phyloP scores from a whole-genome alignment of 1,140 invertebrate genomes.

The Tetranychus urticae region DNA sequence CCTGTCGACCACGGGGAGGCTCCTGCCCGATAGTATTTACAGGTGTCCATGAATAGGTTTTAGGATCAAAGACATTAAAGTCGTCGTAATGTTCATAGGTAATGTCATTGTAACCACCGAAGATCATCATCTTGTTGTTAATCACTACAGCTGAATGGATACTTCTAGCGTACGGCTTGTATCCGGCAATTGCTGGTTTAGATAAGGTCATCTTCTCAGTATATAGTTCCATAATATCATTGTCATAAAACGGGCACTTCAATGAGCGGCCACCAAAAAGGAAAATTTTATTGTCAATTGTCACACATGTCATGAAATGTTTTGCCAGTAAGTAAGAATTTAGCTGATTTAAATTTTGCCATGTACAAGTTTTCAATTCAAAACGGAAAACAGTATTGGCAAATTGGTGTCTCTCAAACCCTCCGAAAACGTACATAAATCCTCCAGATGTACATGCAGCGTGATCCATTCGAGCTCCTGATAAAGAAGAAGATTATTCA shows the following conservation, averaged over 20 bases:
- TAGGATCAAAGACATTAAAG: conserved; percentile 39
- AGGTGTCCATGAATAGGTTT: conserved; percentile 32
- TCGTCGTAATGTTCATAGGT: conserved; percentile 52
- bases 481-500: no score
- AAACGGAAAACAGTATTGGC: conserved; percentile 49
- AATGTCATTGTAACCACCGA: conserved; percentile 61
- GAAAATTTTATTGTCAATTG: conserved; percentile 46
- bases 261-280: conserved; percentile 62
- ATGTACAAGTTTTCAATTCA: conserved; percentile 43
- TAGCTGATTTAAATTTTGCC: conserved; percentile 35
- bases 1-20: conserved; percentile 41
- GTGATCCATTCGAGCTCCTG: conserved; percentile 57
- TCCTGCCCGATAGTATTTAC: conserved; percentile 30
- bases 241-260: conserved; percentile 44
- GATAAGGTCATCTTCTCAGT: conserved; percentile 40
- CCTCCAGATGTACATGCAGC: conserved; percentile 53
- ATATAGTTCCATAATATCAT: conserved; percentile 48
- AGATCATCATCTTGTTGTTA: conserved; percentile 49
- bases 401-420: conserved; percentile 52
- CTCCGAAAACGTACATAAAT: conserved; percentile 73
- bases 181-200: conserved; percentile 28
- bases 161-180: conserved; percentile 40
- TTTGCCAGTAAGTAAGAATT: conserved; percentile 38
- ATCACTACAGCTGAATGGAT: conserved; percentile 66
- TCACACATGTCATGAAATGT: conserved; percentile 65